These are phyloP conservation scores for Ameiurus melas DNA, from an alignment of 2,113 vertebrate genomes.

Conservation along the genomic window DNA sequence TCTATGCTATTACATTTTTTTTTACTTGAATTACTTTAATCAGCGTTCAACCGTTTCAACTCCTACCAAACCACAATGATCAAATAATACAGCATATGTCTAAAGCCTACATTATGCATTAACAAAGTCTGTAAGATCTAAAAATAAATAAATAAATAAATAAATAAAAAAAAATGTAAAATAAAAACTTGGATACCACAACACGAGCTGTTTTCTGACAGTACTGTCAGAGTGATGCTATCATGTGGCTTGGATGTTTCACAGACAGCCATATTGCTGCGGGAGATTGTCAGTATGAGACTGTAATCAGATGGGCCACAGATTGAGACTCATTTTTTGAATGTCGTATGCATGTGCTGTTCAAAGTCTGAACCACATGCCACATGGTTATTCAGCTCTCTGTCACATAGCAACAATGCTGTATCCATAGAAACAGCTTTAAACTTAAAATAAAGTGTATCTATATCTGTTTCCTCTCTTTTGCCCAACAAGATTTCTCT, in stretches of 20 bases:
- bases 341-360: constrained; percentile 27
- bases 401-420: constrained; percentile 68
- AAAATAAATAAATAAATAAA: background rate
- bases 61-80: background rate
- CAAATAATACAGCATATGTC: background rate
- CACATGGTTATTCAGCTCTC: constrained; percentile 48
- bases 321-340: constrained; percentile 31
- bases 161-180: too few relatives aligned
- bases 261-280: constrained; percentile 37
- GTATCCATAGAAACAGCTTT: constrained; percentile 69
- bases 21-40: background rate
- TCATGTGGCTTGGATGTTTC: constrained; percentile 13
- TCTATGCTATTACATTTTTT: background rate
- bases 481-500: constrained; percentile 25
- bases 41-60: background rate
- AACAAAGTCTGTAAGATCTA: background rate
- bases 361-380: constrained; percentile 35
- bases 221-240: background rate
- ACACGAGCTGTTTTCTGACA: background rate
- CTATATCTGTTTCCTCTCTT: constrained; percentile 48
- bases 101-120: background rate
- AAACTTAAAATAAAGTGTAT: constrained; percentile 65
- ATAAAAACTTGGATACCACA: background rate
- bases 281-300: constrained; percentile 22
- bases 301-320: constrained; percentile 38